Evolutionary conservation across 2,113 vertebrate genomes (phyloP), one percentile per base, ranked within the genome.

Genomic region (Struthidea cinerea): DNA sequence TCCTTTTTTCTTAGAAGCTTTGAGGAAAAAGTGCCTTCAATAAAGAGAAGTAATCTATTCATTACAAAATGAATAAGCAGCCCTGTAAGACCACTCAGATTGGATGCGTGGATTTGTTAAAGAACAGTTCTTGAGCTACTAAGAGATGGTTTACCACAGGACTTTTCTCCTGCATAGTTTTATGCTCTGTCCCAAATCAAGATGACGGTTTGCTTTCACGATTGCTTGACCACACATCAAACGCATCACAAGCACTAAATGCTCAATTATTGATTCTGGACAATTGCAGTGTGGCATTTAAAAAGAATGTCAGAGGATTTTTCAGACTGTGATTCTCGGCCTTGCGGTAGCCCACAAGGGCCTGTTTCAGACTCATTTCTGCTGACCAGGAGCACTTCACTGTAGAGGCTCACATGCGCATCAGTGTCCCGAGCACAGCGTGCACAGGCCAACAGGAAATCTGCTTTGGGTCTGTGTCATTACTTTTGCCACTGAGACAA

Each of bases 21-120:
- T 87, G 90, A 88, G 83, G 20, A 71, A 86, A 93, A 94, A 94
- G 84, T 96, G 86, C 80, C 89, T 96, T 93, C 89, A 73, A 46
- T 84, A 89, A 90, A 84, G 64, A 74, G 60, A 78, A 89, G 41
- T 78, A 78, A 84, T 81, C 52, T 81, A 11, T 84, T 92, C 8
- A 79, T 86, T 88, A 47, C 69, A 78, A 78, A 94, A 88, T 75
- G 22, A 95, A 47, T 84, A 81, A 75, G 52, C 64, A 89, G 26
- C 61, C 35, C 52, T 74, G 44, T 86, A 84, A 95, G 86, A 75
- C 71, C 56, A 64, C 60, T 90, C 85, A 90, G 67, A 84, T 17
- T 41, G 79, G 64, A 78, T 68, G 76, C 46, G 4, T 50, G 85
- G 85, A 74, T 90, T 84, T 90, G 83, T 75, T 90, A 69, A 91